Evolutionary conservation across 23 tunicate species (phyloP).

Genomic region (Styela plicata): DNA sequence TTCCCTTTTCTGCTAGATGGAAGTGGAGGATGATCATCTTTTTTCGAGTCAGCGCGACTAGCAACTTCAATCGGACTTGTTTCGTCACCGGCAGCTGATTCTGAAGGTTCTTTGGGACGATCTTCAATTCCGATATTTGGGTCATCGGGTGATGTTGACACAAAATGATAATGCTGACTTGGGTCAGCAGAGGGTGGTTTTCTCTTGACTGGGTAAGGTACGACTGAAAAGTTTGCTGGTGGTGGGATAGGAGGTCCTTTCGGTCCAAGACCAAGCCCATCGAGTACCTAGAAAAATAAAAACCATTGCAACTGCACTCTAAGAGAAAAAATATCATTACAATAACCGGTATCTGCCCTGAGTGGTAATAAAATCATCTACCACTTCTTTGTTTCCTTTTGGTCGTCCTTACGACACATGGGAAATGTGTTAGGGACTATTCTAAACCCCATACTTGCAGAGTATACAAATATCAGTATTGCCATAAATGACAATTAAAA

Average conservation of each 20-base stretch:
- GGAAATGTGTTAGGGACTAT: too few species aligned
- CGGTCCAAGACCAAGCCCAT: conserved; percentile 86
- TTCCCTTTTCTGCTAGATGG: conserved; percentile 50
- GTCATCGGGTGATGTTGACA: conserved; percentile 70
- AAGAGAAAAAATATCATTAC: conserved; percentile 10
- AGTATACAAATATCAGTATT: too few species aligned
- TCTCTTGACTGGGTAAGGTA: conserved; percentile 91
- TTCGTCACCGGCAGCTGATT: conserved; percentile 40
- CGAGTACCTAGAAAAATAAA: conserved; percentile 53
- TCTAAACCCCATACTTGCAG: too few species aligned
- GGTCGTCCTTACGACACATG: too few species aligned
- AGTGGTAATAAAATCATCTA: too few species aligned
- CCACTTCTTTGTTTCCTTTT: too few species aligned
- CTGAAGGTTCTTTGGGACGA: conserved; percentile 40
- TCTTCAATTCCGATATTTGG: conserved; percentile 66
- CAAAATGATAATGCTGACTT: conserved; percentile 64
- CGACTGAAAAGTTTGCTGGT: conserved; percentile 71
- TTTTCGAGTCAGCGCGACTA: conserved; percentile 61
- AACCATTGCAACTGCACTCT: too few species aligned
- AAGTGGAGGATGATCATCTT: conserved; percentile 52
- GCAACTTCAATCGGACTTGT: conserved; percentile 43
- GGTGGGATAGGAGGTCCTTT: conserved; percentile 95
- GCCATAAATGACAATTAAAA: too few species aligned
- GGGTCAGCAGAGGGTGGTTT: conserved; percentile 72
- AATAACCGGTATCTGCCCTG: too few species aligned